phyloP scores from a whole-genome alignment of 2,113 vertebrate genomes.

The Sardina pilchardus region DNA sequence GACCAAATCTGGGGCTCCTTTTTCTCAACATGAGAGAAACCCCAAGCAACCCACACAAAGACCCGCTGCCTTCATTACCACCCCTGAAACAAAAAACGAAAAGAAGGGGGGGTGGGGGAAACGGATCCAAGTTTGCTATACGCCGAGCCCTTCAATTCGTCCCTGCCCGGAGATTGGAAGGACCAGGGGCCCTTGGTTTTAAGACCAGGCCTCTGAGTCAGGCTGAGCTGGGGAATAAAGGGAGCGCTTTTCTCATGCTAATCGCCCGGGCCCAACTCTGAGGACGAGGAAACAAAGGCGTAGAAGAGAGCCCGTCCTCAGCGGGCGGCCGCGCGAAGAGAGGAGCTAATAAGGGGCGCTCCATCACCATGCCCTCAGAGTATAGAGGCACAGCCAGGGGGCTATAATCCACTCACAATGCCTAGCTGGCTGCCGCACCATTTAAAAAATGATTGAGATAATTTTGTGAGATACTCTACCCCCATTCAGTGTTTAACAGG shows the following conservation, averaged over 20 bases:
- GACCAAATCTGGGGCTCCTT: background rate
- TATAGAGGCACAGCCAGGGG: constrained; percentile 29
- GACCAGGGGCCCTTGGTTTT: constrained; percentile 16
- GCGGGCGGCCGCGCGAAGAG: constrained; percentile 37
- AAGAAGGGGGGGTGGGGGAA: background rate
- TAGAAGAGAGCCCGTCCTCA: constrained; percentile 43
- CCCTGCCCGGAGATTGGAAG: background rate
- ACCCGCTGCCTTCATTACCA: constrained; percentile 36
- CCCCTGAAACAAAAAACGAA: constrained; percentile 18
- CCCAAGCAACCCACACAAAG: background rate
- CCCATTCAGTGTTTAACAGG: constrained; percentile 9
- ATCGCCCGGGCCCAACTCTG: constrained; percentile 37
- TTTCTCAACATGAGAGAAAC: background rate
- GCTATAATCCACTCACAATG: constrained; percentile 16
- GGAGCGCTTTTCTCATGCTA: constrained; percentile 51
- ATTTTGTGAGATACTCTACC: constrained; percentile 1
- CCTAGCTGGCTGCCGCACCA: background rate
- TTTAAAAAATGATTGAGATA: constrained; percentile 12
- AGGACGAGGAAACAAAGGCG: constrained; percentile 42
- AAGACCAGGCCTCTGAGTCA: constrained; percentile 29
- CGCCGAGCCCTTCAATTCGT: background rate
- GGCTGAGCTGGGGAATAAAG: constrained; percentile 34
- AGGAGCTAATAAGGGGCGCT: constrained; percentile 47
- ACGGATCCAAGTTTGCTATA: constrained; percentile 32
- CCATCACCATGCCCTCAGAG: constrained; percentile 24